Percentiles rank a stretch among this genome's conserved stretches.
These are phyloP conservation scores for Adelphocoris suturalis DNA, from an alignment of 2,888 invertebrate genomes.

Conservation along the genomic window DNA sequence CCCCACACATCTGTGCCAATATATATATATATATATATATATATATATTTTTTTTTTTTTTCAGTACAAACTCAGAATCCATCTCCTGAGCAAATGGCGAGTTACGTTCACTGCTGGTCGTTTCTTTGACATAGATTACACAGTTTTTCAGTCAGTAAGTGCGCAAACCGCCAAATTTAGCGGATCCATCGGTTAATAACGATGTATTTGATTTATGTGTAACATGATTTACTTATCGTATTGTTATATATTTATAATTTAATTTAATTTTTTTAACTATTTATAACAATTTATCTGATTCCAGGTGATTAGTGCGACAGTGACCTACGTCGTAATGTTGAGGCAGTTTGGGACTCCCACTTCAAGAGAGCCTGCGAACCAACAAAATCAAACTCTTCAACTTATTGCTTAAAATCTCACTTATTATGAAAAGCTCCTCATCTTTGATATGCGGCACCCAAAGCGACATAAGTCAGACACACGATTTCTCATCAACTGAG, in stretches of 20 bases:
- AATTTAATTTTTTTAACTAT: not conserved
- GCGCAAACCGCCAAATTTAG: not conserved
- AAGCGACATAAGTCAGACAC: too few relatives aligned
- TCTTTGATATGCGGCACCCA: too few relatives aligned
- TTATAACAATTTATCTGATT: not conserved
- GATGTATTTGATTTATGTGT: too few relatives aligned
- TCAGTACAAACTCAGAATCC: not conserved
- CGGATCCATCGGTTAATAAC: too few relatives aligned
- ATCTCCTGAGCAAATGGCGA: not conserved
- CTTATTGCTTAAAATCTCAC: too few relatives aligned
- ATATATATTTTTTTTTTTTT: not conserved
- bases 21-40: too few relatives aligned
- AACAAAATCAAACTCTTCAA: too few relatives aligned
- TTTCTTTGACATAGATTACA: not conserved
- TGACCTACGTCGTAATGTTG: constrained; percentile 9
- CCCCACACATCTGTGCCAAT: too few relatives aligned
- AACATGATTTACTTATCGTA: too few relatives aligned
- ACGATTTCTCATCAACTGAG: too few relatives aligned
- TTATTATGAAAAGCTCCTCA: too few relatives aligned
- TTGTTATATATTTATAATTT: not conserved
- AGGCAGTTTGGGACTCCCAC: not conserved
- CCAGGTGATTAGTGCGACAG: not conserved
- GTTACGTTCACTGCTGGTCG: not conserved
- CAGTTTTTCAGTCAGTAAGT: not conserved
- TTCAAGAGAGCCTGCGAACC: too few relatives aligned